Percentiles rank a stretch among this genome's conserved stretches.
phyloP scores from a whole-genome alignment of 53 echinoderm and acorn worm species.

The Holothuria scabra region DNA sequence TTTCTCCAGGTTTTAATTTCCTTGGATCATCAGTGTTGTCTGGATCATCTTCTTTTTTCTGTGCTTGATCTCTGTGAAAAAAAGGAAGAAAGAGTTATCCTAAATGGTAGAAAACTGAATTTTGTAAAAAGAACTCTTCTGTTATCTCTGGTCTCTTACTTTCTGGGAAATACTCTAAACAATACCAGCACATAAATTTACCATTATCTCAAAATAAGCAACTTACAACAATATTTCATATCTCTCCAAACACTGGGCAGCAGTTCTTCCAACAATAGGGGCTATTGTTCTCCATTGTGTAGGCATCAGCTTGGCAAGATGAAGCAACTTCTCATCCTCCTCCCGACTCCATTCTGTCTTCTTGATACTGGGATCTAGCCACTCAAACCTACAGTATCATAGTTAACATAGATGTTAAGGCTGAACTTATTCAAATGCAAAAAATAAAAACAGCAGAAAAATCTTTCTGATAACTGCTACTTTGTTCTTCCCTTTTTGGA shows the following conservation, averaged over 20 bases:
- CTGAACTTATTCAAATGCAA: too few species aligned
- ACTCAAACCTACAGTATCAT: slow-evolving; percentile 90
- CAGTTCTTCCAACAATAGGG: slow-evolving; percentile 95
- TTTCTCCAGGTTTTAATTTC: slow-evolving; percentile 98
- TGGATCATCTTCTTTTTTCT: slow-evolving; percentile 90
- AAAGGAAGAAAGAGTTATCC: not conserved
- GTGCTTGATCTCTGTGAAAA: slow-evolving; percentile 86
- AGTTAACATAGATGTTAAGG: not conserved
- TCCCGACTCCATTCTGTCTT: slow-evolving; percentile 99
- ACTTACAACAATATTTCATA: slow-evolving; percentile 96
- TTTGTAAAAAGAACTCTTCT: too few species aligned
- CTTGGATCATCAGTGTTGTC: slow-evolving; percentile 86
- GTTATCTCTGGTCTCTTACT: too few species aligned
- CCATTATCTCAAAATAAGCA: not conserved
- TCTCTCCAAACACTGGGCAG: slow-evolving; percentile 95
- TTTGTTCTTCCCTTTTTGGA: too few species aligned
- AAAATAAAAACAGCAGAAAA: too few species aligned
- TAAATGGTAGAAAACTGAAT: too few species aligned
- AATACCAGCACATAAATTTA: not conserved
- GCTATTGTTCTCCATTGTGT: slow-evolving; percentile 99
- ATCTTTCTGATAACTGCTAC: too few species aligned
- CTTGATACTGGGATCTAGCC: slow-evolving; percentile 99
- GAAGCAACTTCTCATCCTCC: slow-evolving; percentile 95
- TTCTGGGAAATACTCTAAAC: too few species aligned
- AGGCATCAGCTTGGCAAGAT: slow-evolving; percentile 98